A percentile compares a stretch with the other conserved stretches of the same genome.
phyloP scores from a whole-genome alignment of 2,113 vertebrate genomes.

The Larimichthys crocea region DNA sequence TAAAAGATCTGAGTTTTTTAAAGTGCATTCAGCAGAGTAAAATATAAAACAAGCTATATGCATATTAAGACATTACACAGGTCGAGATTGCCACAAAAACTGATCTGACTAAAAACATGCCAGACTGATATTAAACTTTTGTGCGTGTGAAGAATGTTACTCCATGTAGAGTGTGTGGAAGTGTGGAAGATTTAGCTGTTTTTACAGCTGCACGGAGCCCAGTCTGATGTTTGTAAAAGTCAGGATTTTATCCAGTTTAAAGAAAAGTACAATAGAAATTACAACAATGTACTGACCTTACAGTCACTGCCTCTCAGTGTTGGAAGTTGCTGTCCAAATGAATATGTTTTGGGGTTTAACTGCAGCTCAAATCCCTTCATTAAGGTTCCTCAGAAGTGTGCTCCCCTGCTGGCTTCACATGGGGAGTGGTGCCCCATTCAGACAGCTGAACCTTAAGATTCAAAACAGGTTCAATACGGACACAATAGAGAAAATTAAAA shows the following conservation, averaged over 20 bases:
- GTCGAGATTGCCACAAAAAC: not conserved
- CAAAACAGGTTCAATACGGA: constrained; percentile 27
- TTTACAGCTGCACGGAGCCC: constrained; percentile 54
- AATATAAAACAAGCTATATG: not conserved
- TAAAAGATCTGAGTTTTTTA: constrained; percentile 3
- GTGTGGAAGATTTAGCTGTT: constrained; percentile 26
- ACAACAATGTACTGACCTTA: constrained; percentile 53
- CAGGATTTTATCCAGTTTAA: not conserved
- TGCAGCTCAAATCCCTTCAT: constrained; percentile 61
- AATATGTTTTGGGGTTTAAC: constrained; percentile 22
- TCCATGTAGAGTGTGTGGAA: no score
- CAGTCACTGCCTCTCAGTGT: not conserved
- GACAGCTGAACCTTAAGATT: constrained; percentile 22
- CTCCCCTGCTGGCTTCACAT: constrained; percentile 54
- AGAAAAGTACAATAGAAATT: not conserved
- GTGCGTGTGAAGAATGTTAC: not conserved
- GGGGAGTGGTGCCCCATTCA: constrained; percentile 16
- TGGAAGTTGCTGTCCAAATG: constrained; percentile 30
- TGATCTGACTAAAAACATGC: not conserved
- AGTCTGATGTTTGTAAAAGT: not conserved
- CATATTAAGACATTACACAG: not conserved
- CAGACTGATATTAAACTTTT: not conserved
- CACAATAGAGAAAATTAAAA: not conserved
- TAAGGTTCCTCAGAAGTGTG: constrained; percentile 45
- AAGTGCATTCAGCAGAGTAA: not conserved